Evolutionary conservation across 2,797 vertebrate species (phyloP).

Genomic region (Halcyon smyrnensis): DNA sequence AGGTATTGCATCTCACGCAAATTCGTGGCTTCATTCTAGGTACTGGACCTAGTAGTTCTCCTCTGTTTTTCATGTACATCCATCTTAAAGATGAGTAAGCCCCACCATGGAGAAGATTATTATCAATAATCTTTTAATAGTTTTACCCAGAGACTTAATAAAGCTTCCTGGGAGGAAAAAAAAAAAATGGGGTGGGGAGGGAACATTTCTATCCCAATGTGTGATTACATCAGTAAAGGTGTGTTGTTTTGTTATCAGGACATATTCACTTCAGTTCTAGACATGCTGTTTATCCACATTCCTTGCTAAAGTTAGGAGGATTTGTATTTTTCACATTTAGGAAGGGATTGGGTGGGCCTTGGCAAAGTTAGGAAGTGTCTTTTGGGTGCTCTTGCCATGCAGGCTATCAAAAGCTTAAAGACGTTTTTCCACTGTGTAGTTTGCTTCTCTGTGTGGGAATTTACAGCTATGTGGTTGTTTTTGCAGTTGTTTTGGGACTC

Average conservation of each 20-base stretch:
- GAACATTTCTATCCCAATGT: neutral
- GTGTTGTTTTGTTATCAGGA: neutral
- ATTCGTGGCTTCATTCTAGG: neutral
- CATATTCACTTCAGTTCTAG: neutral
- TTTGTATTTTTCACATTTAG: neutral
- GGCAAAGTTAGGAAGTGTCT: neutral
- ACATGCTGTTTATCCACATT: neutral
- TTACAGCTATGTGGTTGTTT: neutral
- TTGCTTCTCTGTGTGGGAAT: neutral
- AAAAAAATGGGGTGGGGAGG: fast-evolving
- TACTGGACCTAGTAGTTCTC: neutral
- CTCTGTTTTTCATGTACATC: neutral
- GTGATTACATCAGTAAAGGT: neutral
- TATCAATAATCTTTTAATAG: neutral
- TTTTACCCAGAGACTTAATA: neutral
- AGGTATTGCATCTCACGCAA: neutral
- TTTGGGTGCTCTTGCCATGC: fast-evolving
- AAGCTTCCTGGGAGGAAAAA: neutral
- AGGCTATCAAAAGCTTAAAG: neutral
- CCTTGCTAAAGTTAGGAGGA: neutral
- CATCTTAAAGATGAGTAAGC: neutral
- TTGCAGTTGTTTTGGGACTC: neutral
- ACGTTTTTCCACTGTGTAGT: neutral
- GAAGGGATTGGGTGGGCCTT: neutral
- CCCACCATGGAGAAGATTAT: neutral